Conservation (phyloP, 2,888 invertebrate genomes). For the Ophioninae sp. region DNA sequence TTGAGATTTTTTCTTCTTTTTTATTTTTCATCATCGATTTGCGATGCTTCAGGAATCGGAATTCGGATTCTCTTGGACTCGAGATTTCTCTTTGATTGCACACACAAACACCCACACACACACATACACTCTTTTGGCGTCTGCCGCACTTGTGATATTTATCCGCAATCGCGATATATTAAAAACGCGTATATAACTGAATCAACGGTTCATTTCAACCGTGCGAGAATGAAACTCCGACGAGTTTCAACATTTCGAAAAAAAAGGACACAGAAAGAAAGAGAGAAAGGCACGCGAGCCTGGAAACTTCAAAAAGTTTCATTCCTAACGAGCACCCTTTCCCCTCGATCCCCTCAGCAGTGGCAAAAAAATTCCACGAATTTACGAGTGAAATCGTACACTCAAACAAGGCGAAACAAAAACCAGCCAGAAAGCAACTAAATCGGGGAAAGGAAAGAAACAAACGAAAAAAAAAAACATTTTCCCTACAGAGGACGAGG, state of each 20-base stretch:
- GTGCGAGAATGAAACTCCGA: background rate
- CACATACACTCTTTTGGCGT: background rate
- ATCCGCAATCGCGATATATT: background rate
- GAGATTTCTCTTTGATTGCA: background rate
- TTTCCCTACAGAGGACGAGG: background rate
- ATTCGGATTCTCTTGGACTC: background rate
- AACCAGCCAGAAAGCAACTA: no score
- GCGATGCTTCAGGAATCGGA: background rate
- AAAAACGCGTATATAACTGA: background rate
- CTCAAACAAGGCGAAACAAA: background rate
- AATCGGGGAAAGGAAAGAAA: background rate
- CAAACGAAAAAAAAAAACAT: background rate
- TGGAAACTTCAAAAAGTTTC: background rate
- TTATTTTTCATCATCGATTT: background rate
- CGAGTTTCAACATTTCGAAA: background rate
- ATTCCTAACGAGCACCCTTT: background rate
- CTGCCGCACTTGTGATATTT: constrained; percentile 1
- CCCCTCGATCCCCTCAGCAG: background rate
- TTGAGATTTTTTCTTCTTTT: background rate
- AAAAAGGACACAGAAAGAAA: background rate
- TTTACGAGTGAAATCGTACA: background rate
- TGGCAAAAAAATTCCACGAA: background rate
- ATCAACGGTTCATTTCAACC: background rate
- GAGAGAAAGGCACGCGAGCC: background rate
- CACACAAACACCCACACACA: background rate